Conservation (phyloP, 1,140 invertebrate genomes). For the Alviniconcha marisindica region DNA sequence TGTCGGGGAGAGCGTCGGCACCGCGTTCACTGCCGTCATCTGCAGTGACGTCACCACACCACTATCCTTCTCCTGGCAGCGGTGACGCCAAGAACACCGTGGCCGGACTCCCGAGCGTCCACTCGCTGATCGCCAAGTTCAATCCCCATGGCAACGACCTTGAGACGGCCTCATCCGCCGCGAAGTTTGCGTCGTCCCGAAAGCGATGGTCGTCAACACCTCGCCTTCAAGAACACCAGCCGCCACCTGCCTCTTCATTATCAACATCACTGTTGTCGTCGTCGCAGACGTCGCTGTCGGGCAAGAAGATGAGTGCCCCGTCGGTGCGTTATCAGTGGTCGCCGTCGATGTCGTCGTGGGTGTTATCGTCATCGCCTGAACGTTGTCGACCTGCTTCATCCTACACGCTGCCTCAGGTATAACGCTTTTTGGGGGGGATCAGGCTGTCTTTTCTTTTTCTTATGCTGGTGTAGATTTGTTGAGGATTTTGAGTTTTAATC, state of each 20-base stretch:
- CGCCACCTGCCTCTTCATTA: neutral
- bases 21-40: neutral
- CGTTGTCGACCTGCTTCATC: neutral
- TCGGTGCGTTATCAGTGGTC: neutral
- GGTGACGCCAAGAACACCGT: neutral
- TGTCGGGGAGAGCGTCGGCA: neutral
- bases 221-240: neutral
- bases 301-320: neutral
- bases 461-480: too few species aligned
- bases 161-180: neutral
- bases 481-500: too few species aligned
- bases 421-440: too few species aligned
- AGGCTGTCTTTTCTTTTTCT: too few species aligned
- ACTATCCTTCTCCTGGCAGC: neutral
- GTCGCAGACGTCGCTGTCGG: neutral
- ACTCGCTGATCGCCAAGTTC: slow-evolving; percentile 30
- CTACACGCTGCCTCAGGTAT: neutral
- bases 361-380: slow-evolving; percentile 1
- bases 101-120: slow-evolving; percentile 14
- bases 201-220: neutral
- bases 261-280: neutral
- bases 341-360: neutral
- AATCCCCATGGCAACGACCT: neutral
- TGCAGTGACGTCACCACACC: neutral
- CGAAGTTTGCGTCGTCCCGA: neutral